Evolutionary conservation across 2,113 vertebrate genomes (phyloP).

Genomic region (Heptranchias perlo): DNA sequence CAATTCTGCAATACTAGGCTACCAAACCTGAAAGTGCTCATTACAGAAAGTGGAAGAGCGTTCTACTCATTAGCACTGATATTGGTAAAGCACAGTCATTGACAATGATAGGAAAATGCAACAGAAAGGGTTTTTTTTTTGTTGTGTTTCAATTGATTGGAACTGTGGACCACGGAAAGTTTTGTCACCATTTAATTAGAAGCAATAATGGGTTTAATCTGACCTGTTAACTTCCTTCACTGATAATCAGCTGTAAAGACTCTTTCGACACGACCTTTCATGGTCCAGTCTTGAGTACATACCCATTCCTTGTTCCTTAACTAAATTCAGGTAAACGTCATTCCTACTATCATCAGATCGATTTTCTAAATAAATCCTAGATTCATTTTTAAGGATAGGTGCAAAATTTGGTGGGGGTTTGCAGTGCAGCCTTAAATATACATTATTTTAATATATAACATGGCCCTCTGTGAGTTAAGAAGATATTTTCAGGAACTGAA

Average conservation of each 20-base stretch:
- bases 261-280: neutral
- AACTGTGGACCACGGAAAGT: neutral
- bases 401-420: neutral
- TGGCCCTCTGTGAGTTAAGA: neutral
- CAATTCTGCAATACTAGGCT: neutral
- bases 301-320: neutral
- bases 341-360: neutral
- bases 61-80: neutral
- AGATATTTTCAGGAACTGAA: neutral
- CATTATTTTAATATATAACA: no score
- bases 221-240: neutral
- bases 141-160: neutral
- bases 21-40: neutral
- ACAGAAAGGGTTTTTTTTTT: neutral
- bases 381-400: neutral
- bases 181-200: neutral
- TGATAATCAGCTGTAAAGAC: neutral
- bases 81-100: neutral
- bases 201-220: neutral
- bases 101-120: neutral
- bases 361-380: neutral
- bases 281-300: neutral
- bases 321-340: neutral
- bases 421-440: neutral
- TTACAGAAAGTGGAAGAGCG: neutral